phyloP scores from a whole-genome alignment of 1,140 invertebrate species.

The Lordiphosa collinella region DNA sequence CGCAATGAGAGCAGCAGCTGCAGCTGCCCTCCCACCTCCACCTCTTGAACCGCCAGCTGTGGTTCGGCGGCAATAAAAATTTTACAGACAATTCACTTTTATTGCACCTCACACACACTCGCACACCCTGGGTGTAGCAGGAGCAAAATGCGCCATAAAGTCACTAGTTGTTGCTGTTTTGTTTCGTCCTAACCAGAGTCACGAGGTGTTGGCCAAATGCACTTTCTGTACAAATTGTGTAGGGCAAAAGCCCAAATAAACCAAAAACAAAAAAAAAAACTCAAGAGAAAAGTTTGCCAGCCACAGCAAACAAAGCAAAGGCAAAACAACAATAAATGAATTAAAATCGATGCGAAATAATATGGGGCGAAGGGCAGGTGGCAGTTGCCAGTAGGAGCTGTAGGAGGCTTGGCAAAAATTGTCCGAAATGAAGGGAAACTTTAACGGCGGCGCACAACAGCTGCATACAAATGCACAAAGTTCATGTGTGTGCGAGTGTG shows the following conservation, averaged over 20 bases:
- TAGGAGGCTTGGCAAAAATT: too few species aligned
- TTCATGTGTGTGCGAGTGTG: slow-evolving; percentile 12
- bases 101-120: slow-evolving; percentile 31
- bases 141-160: slow-evolving; percentile 10
- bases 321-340: slow-evolving; percentile 24
- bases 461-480: slow-evolving; percentile 47
- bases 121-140: slow-evolving; percentile 1
- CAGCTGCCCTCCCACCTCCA: slow-evolving; percentile 1
- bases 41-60: slow-evolving; percentile 14
- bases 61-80: slow-evolving; percentile 39
- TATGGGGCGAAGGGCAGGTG: too few species aligned
- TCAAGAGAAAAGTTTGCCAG: background rate
- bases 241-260: too few species aligned
- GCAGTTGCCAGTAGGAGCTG: too few species aligned
- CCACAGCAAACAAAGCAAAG: too few species aligned
- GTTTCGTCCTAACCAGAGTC: background rate
- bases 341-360: slow-evolving; percentile 28
- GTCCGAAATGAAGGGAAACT: slow-evolving; percentile 4
- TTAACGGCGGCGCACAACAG: slow-evolving; percentile 12
- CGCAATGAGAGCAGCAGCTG: slow-evolving; percentile 32
- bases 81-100: slow-evolving; percentile 62
- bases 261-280: too few species aligned
- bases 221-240: slow-evolving; percentile 6
- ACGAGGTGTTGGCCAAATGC: slow-evolving; percentile 41
- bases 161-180: slow-evolving; percentile 7